Conservation (phyloP, 2,888 invertebrate species). For the Amphipoea lucens region DNA sequence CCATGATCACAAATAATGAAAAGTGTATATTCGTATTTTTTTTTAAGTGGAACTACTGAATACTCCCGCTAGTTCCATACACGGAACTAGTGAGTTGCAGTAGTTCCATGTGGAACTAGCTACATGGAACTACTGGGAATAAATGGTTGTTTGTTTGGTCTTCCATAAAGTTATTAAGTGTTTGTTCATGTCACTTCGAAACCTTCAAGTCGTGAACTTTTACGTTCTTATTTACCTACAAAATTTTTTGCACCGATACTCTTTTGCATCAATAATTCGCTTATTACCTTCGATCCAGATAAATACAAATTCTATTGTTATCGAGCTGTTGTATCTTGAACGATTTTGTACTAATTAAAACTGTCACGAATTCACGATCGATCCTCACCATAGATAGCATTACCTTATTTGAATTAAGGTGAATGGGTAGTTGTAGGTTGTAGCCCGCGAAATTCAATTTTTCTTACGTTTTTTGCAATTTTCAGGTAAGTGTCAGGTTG, state of each 20-base stretch:
- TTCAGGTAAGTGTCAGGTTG: too few species aligned
- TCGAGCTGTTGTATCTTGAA: constrained; percentile 5
- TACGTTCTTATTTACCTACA: neutral
- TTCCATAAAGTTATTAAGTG: neutral
- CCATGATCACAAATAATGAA: too few species aligned
- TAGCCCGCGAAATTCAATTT: too few species aligned
- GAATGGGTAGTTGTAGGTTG: too few species aligned
- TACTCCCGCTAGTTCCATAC: too few species aligned
- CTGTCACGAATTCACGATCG: constrained; percentile 18
- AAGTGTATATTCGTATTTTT: too few species aligned
- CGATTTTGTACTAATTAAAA: neutral
- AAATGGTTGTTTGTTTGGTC: too few species aligned
- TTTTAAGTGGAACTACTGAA: too few species aligned
- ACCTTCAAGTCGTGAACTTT: constrained; percentile 7
- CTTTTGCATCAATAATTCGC: constrained; percentile 16
- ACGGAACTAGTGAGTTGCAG: too few species aligned
- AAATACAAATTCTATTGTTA: constrained; percentile 38
- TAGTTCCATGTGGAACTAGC: too few species aligned
- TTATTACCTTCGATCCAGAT: constrained; percentile 28
- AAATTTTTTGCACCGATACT: neutral
- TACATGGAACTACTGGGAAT: too few species aligned
- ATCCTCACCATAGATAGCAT: neutral
- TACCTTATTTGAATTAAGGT: neutral
- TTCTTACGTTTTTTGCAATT: too few species aligned
- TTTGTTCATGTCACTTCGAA: neutral